These are phyloP conservation scores for Amyelois transitella DNA, from an alignment of 1,140 invertebrate genomes.

Conservation along the genomic window DNA sequence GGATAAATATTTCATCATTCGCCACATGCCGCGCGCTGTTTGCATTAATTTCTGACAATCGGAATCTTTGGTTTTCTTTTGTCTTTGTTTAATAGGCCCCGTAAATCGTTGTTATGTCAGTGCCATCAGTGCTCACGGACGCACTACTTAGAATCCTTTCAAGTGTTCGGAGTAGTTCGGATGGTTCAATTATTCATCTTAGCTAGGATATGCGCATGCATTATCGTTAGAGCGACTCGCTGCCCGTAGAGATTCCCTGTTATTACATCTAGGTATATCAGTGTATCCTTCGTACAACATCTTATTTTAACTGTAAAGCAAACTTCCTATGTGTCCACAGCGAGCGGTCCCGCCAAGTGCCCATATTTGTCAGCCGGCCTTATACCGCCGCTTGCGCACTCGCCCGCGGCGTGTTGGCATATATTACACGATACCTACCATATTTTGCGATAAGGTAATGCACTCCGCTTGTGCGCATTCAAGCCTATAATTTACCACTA, in stretches of 20 bases:
- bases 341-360: background rate
- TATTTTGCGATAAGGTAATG: background rate
- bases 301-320: background rate
- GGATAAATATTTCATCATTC: background rate
- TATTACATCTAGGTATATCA: no score
- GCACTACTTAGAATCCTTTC: no score
- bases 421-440: background rate
- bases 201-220: no score
- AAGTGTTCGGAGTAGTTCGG: no score
- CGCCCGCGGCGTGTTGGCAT: background rate
- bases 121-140: no score
- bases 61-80: no score
- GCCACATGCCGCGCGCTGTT: background rate
- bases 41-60: background rate
- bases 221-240: no score
- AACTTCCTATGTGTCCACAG: background rate
- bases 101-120: no score
- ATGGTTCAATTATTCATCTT: no score
- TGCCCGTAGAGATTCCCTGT: no score
- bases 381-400: background rate
- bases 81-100: no score
- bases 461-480: background rate
- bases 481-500: background rate
- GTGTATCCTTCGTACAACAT: no score
- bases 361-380: background rate